phyloP scores from a whole-genome alignment of 2,113 vertebrate species.

The Lanius ludovicianus region DNA sequence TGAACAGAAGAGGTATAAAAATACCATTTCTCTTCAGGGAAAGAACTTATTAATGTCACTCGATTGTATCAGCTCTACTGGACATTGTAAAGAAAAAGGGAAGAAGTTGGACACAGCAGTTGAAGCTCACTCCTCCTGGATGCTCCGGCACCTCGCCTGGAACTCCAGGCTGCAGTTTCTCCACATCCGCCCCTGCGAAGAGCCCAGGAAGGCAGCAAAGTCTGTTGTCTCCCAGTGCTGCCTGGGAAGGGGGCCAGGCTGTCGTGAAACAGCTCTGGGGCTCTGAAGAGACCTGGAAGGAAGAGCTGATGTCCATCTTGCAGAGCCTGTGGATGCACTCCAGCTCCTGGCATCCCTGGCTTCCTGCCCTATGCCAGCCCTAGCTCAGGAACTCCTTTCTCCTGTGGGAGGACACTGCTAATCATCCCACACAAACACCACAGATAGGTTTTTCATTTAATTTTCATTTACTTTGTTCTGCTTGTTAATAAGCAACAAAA shows the following conservation, averaged over 20 bases:
- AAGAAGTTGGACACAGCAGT: neutral
- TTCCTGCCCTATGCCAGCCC: neutral
- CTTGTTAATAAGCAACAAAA: neutral
- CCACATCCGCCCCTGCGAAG: fast-evolving
- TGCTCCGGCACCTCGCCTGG: fast-evolving
- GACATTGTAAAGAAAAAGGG: neutral
- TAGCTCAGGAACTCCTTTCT: neutral
- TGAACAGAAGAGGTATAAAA: neutral
- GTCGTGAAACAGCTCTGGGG: fast-evolving
- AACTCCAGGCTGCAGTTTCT: fast-evolving
- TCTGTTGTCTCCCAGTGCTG: neutral
- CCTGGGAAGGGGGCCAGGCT: fast-evolving
- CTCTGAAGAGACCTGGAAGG: neutral
- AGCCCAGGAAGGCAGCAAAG: neutral
- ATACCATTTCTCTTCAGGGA: neutral
- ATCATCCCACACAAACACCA: neutral
- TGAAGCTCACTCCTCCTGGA: neutral
- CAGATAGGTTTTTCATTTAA: neutral
- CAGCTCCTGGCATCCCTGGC: fast-evolving
- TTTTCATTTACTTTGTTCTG: neutral
- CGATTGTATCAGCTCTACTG: neutral
- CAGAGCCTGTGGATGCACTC: fast-evolving
- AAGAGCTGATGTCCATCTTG: neutral
- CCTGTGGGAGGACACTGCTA: neutral
- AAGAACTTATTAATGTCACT: neutral